Conservation (phyloP, 2,113 vertebrate genomes). For the Oreochromis tanganicae region DNA sequence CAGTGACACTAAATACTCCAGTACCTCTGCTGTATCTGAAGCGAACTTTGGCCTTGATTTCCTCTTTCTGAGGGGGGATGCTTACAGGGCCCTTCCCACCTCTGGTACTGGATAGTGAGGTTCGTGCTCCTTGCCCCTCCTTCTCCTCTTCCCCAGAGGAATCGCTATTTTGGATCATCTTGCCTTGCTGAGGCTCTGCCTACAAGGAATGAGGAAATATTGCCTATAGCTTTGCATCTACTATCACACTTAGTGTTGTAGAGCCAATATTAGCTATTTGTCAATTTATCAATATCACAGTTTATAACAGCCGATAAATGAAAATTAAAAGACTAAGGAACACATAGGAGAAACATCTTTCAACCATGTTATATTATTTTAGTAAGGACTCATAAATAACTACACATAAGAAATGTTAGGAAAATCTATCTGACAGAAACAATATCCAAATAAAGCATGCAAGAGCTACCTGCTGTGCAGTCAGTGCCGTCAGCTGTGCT, state of each 20-base stretch:
- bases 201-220: neutral
- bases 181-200: constrained; percentile 51
- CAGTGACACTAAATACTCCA: neutral
- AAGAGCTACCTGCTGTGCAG: constrained; percentile 5
- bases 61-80: neutral
- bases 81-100: neutral
- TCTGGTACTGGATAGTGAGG: neutral
- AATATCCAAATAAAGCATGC: neutral
- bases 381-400: neutral
- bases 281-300: neutral
- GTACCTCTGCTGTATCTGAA: constrained; percentile 67
- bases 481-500: constrained; percentile 60
- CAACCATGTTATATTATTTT: neutral
- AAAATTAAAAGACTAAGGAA: neutral
- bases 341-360: neutral
- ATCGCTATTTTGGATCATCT: constrained; percentile 55
- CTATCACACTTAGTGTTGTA: neutral
- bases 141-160: constrained; percentile 67
- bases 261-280: neutral
- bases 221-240: neutral
- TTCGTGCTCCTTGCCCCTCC: neutral
- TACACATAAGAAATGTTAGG: neutral
- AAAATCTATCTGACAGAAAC: neutral
- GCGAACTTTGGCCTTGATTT: constrained; percentile 37
- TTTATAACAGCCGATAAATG: neutral